Evolutionary conservation across 1,140 invertebrate genomes (phyloP), one percentile per base, ranked within the genome.

Genomic region (Brachionus koreanus): DNA sequence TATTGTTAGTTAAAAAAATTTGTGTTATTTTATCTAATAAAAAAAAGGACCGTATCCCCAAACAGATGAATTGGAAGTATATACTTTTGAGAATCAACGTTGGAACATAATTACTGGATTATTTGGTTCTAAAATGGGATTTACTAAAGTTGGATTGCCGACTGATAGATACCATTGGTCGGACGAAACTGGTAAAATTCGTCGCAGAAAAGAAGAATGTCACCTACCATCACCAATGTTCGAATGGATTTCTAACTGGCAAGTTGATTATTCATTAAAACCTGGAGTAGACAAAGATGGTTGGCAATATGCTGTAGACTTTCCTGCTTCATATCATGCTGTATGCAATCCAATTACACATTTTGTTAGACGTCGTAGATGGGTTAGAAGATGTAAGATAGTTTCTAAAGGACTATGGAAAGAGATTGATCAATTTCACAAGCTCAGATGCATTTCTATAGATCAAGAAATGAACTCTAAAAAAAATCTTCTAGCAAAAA

Each of bases 281-380:
- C 49, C 49, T 23, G 76, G 49, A 6, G 76, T 79, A 9, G 76
- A 79, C 33, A 57, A 61, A 42, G 49, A 61, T 16, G 76, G 76
- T 19, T 79, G 76, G 76, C 76, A 79, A 19, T 79, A 79, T 79
- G 76, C 76, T 23, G 33, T 79, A 29, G 61, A 79, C 25, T 79
- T 79, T 65, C 49, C 49, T 3, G 13, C 23, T n/a, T 39, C 46
- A 19, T 79, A 79, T 61, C 37, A 79, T 19, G 69, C 19, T 43
- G 69, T 74, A 13, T 46, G 69, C 12, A 74, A 74, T 74, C 46
- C 46, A 13, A 13, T 79, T 13, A 63, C 35, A 12, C 35, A 79
- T 52, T 79, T 61, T 79, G 76, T 79, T 5, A 39, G 76, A 65
- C 23, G 76, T 3, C 35, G 76, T 6, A 23, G 76, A 39, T 79